These are phyloP conservation scores for Eupeodes luniger DNA, from an alignment of 2,888 invertebrate genomes.

Conservation along the genomic window DNA sequence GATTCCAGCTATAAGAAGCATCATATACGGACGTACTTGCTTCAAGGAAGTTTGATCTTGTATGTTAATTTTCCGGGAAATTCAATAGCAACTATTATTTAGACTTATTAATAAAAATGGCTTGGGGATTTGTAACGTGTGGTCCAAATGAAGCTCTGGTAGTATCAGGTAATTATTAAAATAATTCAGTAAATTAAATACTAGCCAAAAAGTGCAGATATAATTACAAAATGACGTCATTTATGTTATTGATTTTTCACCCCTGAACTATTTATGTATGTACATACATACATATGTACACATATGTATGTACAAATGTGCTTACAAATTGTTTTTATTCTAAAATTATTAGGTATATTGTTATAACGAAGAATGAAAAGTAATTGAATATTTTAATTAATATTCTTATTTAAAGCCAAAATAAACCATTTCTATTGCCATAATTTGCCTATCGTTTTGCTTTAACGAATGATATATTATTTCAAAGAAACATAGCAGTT, in stretches of 20 bases:
- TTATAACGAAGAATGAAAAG: no score
- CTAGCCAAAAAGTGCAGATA: background rate
- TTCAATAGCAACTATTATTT: background rate
- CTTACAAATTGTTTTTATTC: no score
- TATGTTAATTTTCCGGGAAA: background rate
- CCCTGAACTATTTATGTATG: background rate
- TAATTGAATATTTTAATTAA: no score
- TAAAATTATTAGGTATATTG: no score
- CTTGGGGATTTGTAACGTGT: constrained; percentile 96
- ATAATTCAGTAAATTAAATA: background rate
- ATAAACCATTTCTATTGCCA: no score
- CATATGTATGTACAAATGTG: no score
- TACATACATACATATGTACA: no score
- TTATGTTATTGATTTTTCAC: constrained; percentile 52
- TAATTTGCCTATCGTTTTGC: no score
- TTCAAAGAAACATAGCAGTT: no score
- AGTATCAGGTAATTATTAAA: constrained; percentile 91
- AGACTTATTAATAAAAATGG: constrained; percentile 84
- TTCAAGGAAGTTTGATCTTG: background rate
- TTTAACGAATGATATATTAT: no score
- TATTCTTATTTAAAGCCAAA: no score
- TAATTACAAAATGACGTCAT: constrained; percentile 45
- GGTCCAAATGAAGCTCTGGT: constrained; percentile 97
- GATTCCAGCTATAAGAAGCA: background rate
- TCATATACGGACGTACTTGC: background rate